Base-by-base conservation (phyloP, 2,888 invertebrate genomes). In the Macrophya annulata region DNA sequence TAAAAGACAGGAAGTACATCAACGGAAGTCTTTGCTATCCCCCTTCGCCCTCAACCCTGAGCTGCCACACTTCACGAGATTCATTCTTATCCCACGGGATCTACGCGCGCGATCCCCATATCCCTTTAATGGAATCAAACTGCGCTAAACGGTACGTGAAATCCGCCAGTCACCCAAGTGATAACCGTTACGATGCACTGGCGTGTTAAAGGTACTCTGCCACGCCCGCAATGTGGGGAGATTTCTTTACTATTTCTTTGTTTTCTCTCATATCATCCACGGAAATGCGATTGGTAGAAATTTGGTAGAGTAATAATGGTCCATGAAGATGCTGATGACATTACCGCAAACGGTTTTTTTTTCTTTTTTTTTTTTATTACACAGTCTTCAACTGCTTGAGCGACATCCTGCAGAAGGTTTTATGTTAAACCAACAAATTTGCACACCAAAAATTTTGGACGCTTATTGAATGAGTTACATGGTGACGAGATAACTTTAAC, bases 61-160 rank as follows among this genome's bases (percentile, higher is more conserved):
- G 59, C 62, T 68, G 21, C 40, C 84, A 45, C 55, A 72, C 37
- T 76, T 72, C 81, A 72, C 21, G 25, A 68, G 85, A 87, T 84
- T 88, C 85, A 84, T 86, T 86, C 88, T 87, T 87, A 88, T 88
- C 86, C 87, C 74, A 76, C 55, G 82, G 71, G 85, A 85, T 85
- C 87, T 88, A 88, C 87, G 86, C 86, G 86, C 86, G 74, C 88
- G 85, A 88, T 87, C 86, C 87, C 77, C 65, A 76, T 85, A 82
- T 87, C 87, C 86, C 86, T 86, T 87, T 87, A 88, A 89, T 88
- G 88, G 89, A 89, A 89, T 89, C 88, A 89, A 89, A 89, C 87
- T 86, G 88, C 87, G 87, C 86, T 87, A 88, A 88, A 88, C 88
- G 88, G 86, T 86, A 89, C 87, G 89, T 88, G 87, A 89, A 89